These are phyloP conservation scores for Tipula unca DNA, from an alignment of 2,888 invertebrate genomes.

Conservation along the genomic window DNA sequence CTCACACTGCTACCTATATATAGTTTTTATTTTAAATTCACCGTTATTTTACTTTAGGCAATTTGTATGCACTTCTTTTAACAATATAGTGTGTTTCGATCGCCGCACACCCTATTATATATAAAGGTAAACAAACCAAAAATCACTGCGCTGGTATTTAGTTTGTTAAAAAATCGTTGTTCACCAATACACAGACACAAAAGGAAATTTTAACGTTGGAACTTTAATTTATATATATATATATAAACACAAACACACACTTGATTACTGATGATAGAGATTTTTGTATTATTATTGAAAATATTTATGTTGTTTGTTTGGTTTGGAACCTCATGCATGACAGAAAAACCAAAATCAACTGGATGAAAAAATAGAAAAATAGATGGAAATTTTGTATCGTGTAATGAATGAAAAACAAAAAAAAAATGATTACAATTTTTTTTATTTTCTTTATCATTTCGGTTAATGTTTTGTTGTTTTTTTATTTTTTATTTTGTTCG, in stretches of 20 bases:
- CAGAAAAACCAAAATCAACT: slow-evolving; percentile 4
- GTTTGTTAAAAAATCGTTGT: background rate
- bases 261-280: background rate
- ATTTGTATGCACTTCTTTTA: background rate
- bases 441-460: background rate
- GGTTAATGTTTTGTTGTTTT: background rate
- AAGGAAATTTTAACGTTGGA: background rate
- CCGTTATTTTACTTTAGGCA: background rate
- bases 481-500: background rate
- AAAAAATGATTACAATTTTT: background rate
- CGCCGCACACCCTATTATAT: background rate
- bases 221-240: background rate
- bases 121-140: background rate
- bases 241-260: background rate
- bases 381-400: background rate
- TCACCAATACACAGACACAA: background rate
- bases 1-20: too few relatives aligned
- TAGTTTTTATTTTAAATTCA: background rate
- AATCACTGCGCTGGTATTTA: background rate
- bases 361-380: background rate
- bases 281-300: background rate
- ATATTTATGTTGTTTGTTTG: background rate
- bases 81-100: background rate
- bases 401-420: background rate
- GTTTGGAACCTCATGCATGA: background rate